Percentiles rank a stretch among this genome's conserved stretches.
phyloP scores from a whole-genome alignment of 2,888 invertebrate genomes.

The Atrina japonica region DNA sequence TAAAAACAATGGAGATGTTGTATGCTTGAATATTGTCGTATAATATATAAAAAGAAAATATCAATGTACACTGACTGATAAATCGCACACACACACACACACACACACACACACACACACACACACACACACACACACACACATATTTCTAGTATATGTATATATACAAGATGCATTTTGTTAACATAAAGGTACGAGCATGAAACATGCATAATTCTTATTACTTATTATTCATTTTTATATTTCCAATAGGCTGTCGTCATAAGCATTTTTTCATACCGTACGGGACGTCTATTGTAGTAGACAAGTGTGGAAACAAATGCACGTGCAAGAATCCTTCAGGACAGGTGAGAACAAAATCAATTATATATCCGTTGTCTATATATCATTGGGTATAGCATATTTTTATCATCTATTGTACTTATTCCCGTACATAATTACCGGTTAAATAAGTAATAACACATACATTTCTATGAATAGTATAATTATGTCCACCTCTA shows the following conservation, averaged over 20 bases:
- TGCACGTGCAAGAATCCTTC: slow-evolving; percentile 12
- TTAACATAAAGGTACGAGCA: too few species aligned
- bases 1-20: too few species aligned
- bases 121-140: too few species aligned
- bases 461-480: background rate
- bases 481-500: background rate
- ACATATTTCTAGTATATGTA: too few species aligned
- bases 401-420: background rate
- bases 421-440: background rate
- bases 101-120: too few species aligned
- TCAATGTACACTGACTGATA: too few species aligned
- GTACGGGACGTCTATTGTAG: slow-evolving; percentile 29
- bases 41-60: too few species aligned
- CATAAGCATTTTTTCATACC: slow-evolving; percentile 37
- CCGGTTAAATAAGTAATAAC: background rate
- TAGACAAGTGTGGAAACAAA: slow-evolving; percentile 43
- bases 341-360: slow-evolving; percentile 7
- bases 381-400: too few species aligned
- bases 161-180: too few species aligned
- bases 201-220: background rate
- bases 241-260: slow-evolving; percentile 32
- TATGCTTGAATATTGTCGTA: too few species aligned
- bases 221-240: background rate
- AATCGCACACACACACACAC: too few species aligned
- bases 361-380: too few species aligned